phyloP scores from a whole-genome alignment of 2,113 vertebrate species.

The Falco punctatus region DNA sequence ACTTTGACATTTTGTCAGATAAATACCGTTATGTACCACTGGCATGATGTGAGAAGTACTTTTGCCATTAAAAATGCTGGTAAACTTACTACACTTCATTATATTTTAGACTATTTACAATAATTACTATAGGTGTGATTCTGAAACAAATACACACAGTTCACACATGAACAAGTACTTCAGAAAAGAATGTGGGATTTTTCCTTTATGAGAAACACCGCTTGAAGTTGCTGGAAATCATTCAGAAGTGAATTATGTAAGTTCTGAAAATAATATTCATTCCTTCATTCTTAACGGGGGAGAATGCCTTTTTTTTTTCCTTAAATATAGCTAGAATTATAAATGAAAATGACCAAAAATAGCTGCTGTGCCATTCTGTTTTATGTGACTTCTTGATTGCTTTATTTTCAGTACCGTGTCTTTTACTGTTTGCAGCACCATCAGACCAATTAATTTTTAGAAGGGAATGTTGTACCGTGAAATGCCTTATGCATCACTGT shows the following conservation, averaged over 20 bases:
- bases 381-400: not conserved
- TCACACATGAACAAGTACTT: not conserved
- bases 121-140: not conserved
- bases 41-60: not conserved
- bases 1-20: not conserved
- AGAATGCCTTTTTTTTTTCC: not conserved
- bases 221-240: not conserved
- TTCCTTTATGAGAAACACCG: not conserved
- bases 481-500: not conserved
- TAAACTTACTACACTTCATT: not conserved
- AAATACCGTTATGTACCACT: not conserved
- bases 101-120: not conserved
- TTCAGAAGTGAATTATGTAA: not conserved
- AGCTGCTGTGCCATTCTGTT: not conserved
- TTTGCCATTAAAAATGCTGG: not conserved
- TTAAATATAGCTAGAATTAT: not conserved
- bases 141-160: not conserved
- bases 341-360: not conserved
- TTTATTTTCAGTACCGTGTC: not conserved
- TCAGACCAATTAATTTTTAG: constrained; percentile 19
- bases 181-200: not conserved
- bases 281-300: not conserved
- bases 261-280: not conserved
- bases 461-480: not conserved
- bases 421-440: constrained; percentile 3